Evolutionary conservation across 2,797 vertebrate genomes (phyloP).

Genomic region (Eidolon dupreanum): DNA sequence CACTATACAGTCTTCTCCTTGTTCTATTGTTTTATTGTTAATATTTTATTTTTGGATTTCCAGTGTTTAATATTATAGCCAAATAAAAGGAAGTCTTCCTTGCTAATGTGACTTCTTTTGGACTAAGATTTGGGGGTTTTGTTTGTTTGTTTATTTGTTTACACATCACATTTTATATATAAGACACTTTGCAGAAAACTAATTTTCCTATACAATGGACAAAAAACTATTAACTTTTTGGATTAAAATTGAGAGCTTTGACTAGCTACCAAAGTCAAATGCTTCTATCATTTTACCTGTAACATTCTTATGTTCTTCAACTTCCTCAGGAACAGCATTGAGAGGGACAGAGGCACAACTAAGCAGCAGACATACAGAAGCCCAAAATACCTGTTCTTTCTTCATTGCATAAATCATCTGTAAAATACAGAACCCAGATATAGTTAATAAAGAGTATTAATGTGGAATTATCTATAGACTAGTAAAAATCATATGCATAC

Average conservation of each 20-base stretch:
- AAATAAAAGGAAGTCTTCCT: background rate
- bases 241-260: background rate
- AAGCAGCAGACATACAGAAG: constrained; percentile 69
- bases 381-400: constrained; percentile 12
- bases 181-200: background rate
- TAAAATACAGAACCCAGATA: constrained; percentile 59
- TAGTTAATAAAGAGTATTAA: background rate
- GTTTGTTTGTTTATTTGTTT: background rate
- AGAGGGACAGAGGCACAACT: background rate
- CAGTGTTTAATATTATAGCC: background rate
- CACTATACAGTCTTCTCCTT: background rate
- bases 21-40: background rate
- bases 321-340: constrained; percentile 42
- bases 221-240: background rate
- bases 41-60: background rate
- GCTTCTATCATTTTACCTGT: constrained; percentile 77
- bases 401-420: constrained; percentile 77
- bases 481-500: background rate
- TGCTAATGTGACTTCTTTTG: background rate
- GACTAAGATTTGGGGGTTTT: background rate
- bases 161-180: background rate
- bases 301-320: background rate
- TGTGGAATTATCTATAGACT: background rate
- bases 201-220: background rate
- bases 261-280: background rate